phyloP scores from a whole-genome alignment of 1,140 invertebrate species.

The Leptopilina boulardi region DNA sequence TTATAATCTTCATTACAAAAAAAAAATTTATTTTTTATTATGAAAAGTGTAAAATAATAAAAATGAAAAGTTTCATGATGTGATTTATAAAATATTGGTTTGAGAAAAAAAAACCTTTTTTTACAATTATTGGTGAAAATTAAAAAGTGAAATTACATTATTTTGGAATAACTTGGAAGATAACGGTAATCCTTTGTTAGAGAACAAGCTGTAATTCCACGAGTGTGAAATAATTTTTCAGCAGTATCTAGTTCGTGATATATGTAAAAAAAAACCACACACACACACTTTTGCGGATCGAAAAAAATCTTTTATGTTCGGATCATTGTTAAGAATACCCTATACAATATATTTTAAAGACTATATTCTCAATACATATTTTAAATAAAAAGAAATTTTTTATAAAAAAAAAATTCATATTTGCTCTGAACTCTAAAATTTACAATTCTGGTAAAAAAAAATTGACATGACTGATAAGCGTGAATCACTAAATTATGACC shows the following conservation, averaged over 20 bases:
- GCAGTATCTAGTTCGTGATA: background rate
- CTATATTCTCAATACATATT: background rate
- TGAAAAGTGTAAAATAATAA: background rate
- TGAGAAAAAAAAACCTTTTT: no score
- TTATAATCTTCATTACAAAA: no score
- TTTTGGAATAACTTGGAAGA: conserved; percentile 6
- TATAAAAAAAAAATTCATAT: background rate
- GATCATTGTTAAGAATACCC: background rate
- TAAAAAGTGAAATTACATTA: background rate
- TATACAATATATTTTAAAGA: background rate
- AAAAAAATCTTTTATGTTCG: conserved; percentile 1
- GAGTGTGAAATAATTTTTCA: background rate
- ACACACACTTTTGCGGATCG: background rate
- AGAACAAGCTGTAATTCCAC: background rate
- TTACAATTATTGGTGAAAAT: background rate
- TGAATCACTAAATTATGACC: conserved; percentile 1
- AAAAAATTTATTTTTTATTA: background rate
- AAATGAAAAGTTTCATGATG: background rate
- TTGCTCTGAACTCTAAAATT: background rate
- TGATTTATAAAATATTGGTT: no score
- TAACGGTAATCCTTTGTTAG: conserved; percentile 24
- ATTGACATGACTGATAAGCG: background rate
- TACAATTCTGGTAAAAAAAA: background rate
- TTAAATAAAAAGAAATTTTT: no score
- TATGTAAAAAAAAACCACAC: background rate